Conservation (phyloP, 1,140 invertebrate species). For the Drosophila chauvacae region DNA sequence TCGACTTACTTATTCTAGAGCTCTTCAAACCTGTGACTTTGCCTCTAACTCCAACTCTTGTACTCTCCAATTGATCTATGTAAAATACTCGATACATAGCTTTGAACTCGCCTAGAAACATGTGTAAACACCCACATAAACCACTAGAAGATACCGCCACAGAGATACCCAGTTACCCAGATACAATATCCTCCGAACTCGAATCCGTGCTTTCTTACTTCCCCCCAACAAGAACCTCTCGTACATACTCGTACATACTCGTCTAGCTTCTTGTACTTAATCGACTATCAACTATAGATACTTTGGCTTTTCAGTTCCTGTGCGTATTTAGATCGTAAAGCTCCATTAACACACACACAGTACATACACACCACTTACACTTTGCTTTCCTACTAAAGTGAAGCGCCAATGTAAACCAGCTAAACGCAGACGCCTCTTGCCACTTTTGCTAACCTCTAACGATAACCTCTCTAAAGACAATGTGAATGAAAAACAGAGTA, state of each 20-base stretch:
- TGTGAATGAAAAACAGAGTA: slow-evolving; percentile 83
- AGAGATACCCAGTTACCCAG: slow-evolving; percentile 15
- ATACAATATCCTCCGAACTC: slow-evolving; percentile 19
- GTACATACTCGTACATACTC: slow-evolving; percentile 53
- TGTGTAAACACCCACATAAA: slow-evolving; percentile 36
- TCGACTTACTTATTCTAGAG: background rate
- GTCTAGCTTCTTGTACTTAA: slow-evolving; percentile 62
- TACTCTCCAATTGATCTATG: slow-evolving; percentile 1
- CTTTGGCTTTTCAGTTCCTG: slow-evolving; percentile 59
- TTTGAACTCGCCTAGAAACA: slow-evolving; percentile 54
- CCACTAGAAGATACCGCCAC: slow-evolving; percentile 18
- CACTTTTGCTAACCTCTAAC: slow-evolving; percentile 45
- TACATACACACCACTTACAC: slow-evolving; percentile 33
- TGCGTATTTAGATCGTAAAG: slow-evolving; percentile 56
- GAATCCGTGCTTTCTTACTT: slow-evolving; percentile 62
- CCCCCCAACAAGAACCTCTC: slow-evolving; percentile 17
- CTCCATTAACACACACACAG: slow-evolving; percentile 28
- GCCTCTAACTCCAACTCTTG: background rate
- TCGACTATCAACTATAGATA: slow-evolving; percentile 64
- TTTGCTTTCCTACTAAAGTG: slow-evolving; percentile 46
- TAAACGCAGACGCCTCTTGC: slow-evolving; percentile 50
- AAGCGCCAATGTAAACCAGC: slow-evolving; percentile 46
- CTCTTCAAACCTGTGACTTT: slow-evolving; percentile 3
- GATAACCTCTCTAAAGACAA: slow-evolving; percentile 69
- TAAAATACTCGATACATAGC: slow-evolving; percentile 30